phyloP scores from a whole-genome alignment of 2,113 vertebrate genomes.

The Odocoileus hemionus region DNA sequence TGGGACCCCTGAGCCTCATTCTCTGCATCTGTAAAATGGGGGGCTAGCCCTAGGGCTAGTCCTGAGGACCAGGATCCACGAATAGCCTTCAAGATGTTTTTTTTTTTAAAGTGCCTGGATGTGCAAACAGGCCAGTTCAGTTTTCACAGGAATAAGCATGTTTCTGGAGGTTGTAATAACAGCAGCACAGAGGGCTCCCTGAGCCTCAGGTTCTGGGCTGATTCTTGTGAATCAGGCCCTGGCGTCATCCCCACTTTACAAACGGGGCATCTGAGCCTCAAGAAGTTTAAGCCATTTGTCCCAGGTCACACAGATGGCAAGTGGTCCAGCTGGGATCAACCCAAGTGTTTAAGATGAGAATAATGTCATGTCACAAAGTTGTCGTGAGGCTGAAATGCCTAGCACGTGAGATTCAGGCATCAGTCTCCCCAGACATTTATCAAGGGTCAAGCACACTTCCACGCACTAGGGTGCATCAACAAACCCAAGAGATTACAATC shows the following conservation, averaged over 20 bases:
- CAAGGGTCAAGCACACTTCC: neutral
- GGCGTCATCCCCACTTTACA: neutral
- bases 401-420: neutral
- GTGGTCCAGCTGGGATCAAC: neutral
- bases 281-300: neutral
- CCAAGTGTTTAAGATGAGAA: neutral
- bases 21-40: conserved; percentile 69
- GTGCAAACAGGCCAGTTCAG: neutral
- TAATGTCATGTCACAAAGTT: neutral
- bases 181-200: neutral
- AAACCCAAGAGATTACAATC: neutral
- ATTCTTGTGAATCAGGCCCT: neutral
- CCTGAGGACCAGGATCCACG: neutral
- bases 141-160: neutral
- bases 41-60: neutral
- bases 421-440: neutral
- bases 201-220: neutral
- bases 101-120: neutral
- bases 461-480: neutral
- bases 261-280: neutral
- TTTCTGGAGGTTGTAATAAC: neutral
- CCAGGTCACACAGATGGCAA: neutral
- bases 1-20: conserved; percentile 42
- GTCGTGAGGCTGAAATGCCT: neutral
- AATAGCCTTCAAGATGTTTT: neutral